Base-by-base conservation (phyloP, 2,113 vertebrate species). In the Tympanuchus pallidicinctus region DNA sequence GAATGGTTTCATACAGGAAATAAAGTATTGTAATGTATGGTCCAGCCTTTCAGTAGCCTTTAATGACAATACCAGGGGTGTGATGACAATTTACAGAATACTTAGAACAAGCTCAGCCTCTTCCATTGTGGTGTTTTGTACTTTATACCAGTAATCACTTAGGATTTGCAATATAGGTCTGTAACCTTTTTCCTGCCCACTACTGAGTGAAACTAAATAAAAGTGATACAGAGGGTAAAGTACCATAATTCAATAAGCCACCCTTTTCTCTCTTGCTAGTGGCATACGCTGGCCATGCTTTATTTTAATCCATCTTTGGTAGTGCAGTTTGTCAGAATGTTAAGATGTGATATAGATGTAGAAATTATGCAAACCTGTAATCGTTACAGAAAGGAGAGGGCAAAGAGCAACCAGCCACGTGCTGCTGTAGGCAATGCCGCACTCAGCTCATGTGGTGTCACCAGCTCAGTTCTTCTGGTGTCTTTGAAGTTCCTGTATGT, bases 341-440 rank as follows among this genome's bases (percentile, higher is more conserved):
- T 50, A 70, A 52, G 11, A 36, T 36, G 25, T 21, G 13, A 9
- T 25, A 16, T 22, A 36, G 38, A 30, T 73, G 38, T 32, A 67
- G 60, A 43, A 81, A 16, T 77, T 81, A 25, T 11, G 28, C 70
- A 38, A 71, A 81, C n/a, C 63, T 27, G 13, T 27, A 25, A 8
- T 80, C 5, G 6, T 71, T 86, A 61, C 21, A 28, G 40, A 38
- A 79, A 13, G 4, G 42, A 11, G 5, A 10, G 15, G 10, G 13
- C 2, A 14, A 72, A 43, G 13, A 13, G 6, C 34, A 5, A 66
- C 4, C 6, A 86, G 67, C 30, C 4, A 0, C 3, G 14, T 50
- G 64, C 47, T 69, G 8, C 25, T 56, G 17, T 10, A 20, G 42
- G 42, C 54, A 50, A 15, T 14, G 69, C 28, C 40, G 79, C 56